Evolutionary conservation across 2,113 vertebrate species (phyloP), one percentile per base, ranked within the genome.

Genomic region (Athene noctua): DNA sequence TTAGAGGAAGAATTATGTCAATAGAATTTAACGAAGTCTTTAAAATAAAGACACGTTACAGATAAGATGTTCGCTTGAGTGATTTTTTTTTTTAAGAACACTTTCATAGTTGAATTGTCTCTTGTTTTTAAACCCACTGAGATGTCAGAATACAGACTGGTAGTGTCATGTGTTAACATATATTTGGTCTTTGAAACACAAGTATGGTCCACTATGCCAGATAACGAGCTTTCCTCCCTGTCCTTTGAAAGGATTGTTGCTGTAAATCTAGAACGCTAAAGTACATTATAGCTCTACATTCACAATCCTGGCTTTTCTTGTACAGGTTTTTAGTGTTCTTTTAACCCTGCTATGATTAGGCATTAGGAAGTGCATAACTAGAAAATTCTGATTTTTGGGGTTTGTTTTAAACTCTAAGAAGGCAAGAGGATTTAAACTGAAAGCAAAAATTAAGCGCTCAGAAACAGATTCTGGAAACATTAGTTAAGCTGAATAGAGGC

Each of bases 191-290:
- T 25, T 49, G 27, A 91, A 94, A 73, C 29, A 16, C 20, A 94
- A 57, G 49, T 16, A 38, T 5, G 15, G 36, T 20, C 47, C 25
- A 32, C 3, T 8, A 11, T 7, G 21, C 30, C 77, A 84, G 78
- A 46, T 25, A 70, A 65, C 0, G 0, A 70, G 22, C 52, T 57
- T 42, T n/a, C 22, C 54, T 68, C 36, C 7, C 49, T 21, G 2
- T 3, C 57, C 38, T 87, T 42, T 32, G 22, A 42, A 44, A 85
- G n/a, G 46, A 58, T 13, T 25, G 7, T 26, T 86, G 66, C 42
- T 62, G 25, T 70, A 81, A 70, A 88, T 51, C 42, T 36, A 3
- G 13, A 44, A 79, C 2, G 34, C 36, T 85, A 51, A 73, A 21
- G 18, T 58, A 20, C 36, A 63, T 51, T 59, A 32, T 0, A 87